Evolutionary conservation across 2,113 vertebrate species (phyloP).

Genomic region (Sorex araneus): DNA sequence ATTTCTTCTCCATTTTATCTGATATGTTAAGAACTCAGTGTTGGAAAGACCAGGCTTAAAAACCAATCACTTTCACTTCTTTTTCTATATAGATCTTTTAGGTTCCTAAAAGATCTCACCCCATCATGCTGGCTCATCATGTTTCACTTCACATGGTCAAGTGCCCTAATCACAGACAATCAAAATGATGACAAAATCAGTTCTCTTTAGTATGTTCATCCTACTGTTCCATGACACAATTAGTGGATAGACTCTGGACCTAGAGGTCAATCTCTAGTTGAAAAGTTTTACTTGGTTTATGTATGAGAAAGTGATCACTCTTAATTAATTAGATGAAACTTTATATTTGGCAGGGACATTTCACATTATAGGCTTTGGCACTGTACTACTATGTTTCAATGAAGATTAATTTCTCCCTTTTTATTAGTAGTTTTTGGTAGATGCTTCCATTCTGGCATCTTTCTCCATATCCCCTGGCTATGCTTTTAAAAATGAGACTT

Average conservation of each 20-base stretch:
- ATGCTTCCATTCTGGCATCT: slow-evolving; percentile 9
- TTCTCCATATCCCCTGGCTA: background rate
- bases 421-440: slow-evolving; percentile 11
- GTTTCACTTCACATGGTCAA: background rate
- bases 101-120: no score
- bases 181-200: background rate
- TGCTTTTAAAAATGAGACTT: background rate
- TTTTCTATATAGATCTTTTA: background rate
- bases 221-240: background rate
- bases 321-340: slow-evolving; percentile 28
- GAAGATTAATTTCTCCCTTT: slow-evolving; percentile 39
- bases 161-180: background rate
- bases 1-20: background rate
- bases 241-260: background rate
- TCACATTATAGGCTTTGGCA: background rate
- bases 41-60: background rate
- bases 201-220: background rate
- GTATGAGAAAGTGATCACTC: background rate
- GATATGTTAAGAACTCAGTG: background rate
- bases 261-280: background rate
- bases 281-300: background rate
- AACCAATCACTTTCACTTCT: background rate
- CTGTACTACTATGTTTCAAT: background rate
- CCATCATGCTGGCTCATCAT: background rate
- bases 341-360: background rate